Evolutionary conservation across 2,113 vertebrate genomes (phyloP).

Genomic region (Pseudopipra pipra): DNA sequence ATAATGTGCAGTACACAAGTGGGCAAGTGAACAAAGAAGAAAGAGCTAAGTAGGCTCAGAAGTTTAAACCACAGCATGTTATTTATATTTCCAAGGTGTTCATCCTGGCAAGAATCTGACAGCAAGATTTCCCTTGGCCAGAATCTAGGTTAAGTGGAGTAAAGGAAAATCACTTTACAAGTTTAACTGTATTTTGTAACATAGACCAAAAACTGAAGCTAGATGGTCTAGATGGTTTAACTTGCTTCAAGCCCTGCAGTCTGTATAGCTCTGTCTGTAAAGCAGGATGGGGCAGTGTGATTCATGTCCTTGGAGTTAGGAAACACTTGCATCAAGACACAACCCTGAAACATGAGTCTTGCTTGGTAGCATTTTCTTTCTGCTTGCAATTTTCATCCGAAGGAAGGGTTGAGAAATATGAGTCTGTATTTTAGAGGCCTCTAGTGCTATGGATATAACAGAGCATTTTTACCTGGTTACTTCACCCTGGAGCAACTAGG

Average conservation of each 20-base stretch:
- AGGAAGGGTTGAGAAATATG: background rate
- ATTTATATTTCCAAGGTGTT: background rate
- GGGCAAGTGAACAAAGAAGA: background rate
- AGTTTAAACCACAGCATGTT: background rate
- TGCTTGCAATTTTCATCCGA: background rate
- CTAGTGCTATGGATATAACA: background rate
- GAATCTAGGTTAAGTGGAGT: background rate
- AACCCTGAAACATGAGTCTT: background rate
- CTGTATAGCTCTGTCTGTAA: background rate
- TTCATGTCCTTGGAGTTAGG: background rate
- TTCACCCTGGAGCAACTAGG: background rate
- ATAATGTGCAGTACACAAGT: background rate
- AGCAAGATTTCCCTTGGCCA: background rate
- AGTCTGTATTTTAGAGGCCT: background rate
- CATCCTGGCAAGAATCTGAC: background rate
- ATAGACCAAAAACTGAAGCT: background rate
- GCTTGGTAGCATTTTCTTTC: background rate
- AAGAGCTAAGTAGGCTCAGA: background rate
- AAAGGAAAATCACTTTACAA: background rate
- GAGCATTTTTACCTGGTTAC: background rate
- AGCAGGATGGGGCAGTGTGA: background rate
- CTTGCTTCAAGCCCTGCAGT: background rate
- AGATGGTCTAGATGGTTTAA: background rate
- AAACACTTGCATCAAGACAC: background rate
- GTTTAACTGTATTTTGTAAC: background rate